A percentile compares a stretch with the other conserved stretches of the same genome.
phyloP scores from a whole-genome alignment of 2,797 vertebrate genomes.

The Protonibea diacanthus region DNA sequence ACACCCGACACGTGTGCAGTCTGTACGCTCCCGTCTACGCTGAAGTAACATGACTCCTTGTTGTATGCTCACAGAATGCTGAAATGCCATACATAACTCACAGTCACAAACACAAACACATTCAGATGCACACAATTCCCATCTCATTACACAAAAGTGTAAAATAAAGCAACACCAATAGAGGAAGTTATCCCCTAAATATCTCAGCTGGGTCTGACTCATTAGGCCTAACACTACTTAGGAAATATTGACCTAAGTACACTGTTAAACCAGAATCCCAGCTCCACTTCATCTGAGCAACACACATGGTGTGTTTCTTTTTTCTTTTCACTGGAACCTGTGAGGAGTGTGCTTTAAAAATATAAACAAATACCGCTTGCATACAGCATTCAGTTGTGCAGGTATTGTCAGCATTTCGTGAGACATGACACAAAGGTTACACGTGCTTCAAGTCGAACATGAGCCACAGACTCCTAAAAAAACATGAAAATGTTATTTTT shows the following conservation, averaged over 20 bases:
- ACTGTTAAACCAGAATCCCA: slow-evolving; percentile 53
- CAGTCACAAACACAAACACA: slow-evolving; percentile 63
- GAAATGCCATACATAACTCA: slow-evolving; percentile 74
- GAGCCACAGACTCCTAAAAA: slow-evolving; percentile 18
- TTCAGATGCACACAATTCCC: slow-evolving; percentile 59
- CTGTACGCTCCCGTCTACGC: slow-evolving; percentile 54
- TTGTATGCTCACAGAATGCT: slow-evolving; percentile 76
- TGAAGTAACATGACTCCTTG: slow-evolving; percentile 73
- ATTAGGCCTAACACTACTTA: slow-evolving; percentile 63
- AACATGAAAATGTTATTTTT: slow-evolving; percentile 51
- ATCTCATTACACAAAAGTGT: slow-evolving; percentile 78
- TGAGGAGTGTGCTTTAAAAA: slow-evolving; percentile 39
- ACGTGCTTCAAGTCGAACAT: slow-evolving; percentile 43
- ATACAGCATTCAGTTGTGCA: slow-evolving; percentile 36
- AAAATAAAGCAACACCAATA: slow-evolving; percentile 67
- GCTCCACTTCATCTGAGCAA: slow-evolving; percentile 48
- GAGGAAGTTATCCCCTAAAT: slow-evolving; percentile 80
- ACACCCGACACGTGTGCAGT: slow-evolving; percentile 55
- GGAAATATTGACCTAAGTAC: slow-evolving; percentile 65
- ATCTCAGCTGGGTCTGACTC: slow-evolving; percentile 59
- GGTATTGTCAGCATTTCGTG: slow-evolving; percentile 65
- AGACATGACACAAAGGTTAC: slow-evolving; percentile 34
- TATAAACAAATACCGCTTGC: slow-evolving; percentile 43
- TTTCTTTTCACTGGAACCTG: slow-evolving; percentile 17
- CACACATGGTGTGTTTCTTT: slow-evolving; percentile 59